phyloP scores from a whole-genome alignment of 2,797 vertebrate species.

The Pempheris klunzingeri region DNA sequence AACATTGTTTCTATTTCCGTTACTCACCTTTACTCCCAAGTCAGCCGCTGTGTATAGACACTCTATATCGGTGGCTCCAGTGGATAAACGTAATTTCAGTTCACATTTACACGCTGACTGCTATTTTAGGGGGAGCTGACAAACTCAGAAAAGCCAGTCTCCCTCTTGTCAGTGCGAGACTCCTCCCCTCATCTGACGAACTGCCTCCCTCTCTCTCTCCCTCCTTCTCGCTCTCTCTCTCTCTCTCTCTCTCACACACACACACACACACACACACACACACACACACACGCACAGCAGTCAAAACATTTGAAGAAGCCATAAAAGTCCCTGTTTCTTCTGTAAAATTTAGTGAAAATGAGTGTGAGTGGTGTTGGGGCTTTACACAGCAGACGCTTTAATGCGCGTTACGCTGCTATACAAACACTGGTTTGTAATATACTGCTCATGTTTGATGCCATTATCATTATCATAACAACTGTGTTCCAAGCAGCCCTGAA shows the following conservation, averaged over 20 bases:
- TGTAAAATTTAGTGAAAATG: background rate
- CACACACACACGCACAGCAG: background rate
- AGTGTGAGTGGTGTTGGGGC: background rate
- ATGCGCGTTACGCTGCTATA: too few relatives aligned
- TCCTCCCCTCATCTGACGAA: constrained; percentile 84
- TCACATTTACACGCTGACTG: constrained; percentile 87
- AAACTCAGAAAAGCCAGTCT: constrained; percentile 87
- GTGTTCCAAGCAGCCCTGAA: background rate
- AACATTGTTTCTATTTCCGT: constrained; percentile 88
- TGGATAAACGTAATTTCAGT: constrained; percentile 87
- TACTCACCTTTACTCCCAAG: constrained; percentile 88
- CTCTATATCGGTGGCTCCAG: constrained; percentile 87
- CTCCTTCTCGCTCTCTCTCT: constrained; percentile 49
- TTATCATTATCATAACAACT: background rate
- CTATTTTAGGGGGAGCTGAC: constrained; percentile 91
- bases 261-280: background rate
- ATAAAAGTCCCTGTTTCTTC: constrained; percentile 20
- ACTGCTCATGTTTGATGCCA: background rate
- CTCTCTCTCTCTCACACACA: background rate
- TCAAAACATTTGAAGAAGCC: constrained; percentile 43
- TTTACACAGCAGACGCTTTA: background rate
- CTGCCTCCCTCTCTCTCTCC: constrained; percentile 60
- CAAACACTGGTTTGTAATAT: background rate
- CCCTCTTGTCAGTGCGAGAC: constrained; percentile 85
- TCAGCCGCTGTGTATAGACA: constrained; percentile 86